These are phyloP conservation scores for Pipa parva DNA, from an alignment of 2,113 vertebrate genomes.

Conservation along the genomic window DNA sequence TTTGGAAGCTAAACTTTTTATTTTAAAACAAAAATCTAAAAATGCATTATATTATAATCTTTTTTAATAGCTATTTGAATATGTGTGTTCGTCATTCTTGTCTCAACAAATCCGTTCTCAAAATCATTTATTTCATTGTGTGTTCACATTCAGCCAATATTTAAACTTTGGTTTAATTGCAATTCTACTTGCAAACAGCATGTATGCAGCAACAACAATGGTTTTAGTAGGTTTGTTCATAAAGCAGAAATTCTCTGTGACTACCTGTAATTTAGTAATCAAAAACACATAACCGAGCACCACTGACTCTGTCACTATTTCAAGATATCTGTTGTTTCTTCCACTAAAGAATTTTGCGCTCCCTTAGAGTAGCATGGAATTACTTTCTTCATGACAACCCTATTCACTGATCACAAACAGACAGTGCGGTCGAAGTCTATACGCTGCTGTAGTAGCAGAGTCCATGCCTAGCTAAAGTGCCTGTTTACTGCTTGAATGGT, in stretches of 20 bases:
- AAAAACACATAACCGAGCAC: not conserved
- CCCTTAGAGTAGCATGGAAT: slow-evolving; percentile 32
- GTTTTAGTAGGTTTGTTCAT: slow-evolving; percentile 1
- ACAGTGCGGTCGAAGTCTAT: slow-evolving; percentile 26
- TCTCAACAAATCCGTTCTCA: no score
- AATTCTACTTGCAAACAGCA: slow-evolving; percentile 17
- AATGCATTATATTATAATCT: no score
- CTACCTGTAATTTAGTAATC: not conserved
- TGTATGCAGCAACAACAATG: slow-evolving; percentile 3
- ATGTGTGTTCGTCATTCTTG: no score
- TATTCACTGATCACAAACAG: slow-evolving; percentile 32
- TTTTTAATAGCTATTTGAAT: no score
- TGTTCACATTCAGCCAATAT: slow-evolving; percentile 7
- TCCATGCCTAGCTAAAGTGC: slow-evolving; percentile 35
- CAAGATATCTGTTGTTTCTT: slow-evolving; percentile 17
- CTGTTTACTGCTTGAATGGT: slow-evolving; percentile 40
- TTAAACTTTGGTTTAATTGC: slow-evolving; percentile 30
- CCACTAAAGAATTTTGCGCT: slow-evolving; percentile 4
- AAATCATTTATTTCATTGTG: not conserved
- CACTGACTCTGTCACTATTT: slow-evolving; percentile 14
- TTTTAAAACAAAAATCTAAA: no score
- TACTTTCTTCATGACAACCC: slow-evolving; percentile 35
- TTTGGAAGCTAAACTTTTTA: no score
- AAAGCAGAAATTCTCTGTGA: slow-evolving; percentile 1
- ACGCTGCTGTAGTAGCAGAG: slow-evolving; percentile 38